A percentile compares a stretch with the other conserved stretches of the same genome.
phyloP scores from a whole-genome alignment of 2,888 invertebrate species.

The Drosophila niveifrons region DNA sequence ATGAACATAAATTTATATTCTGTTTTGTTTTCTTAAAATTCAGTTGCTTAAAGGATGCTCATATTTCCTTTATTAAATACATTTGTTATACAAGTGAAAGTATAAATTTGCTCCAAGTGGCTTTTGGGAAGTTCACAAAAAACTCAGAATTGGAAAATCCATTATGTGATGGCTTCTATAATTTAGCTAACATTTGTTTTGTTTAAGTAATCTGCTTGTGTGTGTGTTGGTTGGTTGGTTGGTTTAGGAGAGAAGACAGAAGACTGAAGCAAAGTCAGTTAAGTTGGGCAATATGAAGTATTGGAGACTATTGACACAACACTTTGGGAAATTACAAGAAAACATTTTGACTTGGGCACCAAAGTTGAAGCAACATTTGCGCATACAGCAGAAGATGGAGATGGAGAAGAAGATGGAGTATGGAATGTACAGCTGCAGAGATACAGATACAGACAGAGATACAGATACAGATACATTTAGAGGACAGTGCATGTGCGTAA shows the following conservation, averaged over 20 bases:
- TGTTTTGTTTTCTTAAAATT: no score
- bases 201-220: slow-evolving; percentile 14
- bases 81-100: no score
- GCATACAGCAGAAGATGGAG: slow-evolving; percentile 14
- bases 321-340: slow-evolving; percentile 81
- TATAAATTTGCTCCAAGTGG: no score
- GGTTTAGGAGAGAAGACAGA: neutral
- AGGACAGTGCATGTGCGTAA: slow-evolving; percentile 18
- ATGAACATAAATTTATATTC: no score
- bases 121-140: neutral
- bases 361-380: slow-evolving; percentile 37
- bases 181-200: neutral
- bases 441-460: slow-evolving; percentile 16
- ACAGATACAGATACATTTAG: slow-evolving; percentile 29
- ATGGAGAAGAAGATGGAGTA: slow-evolving; percentile 3
- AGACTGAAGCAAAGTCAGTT: neutral
- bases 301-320: slow-evolving; percentile 75
- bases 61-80: no score
- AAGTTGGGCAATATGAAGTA: slow-evolving; percentile 25
- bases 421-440: slow-evolving; percentile 12
- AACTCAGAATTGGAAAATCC: neutral
- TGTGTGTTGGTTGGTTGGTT: no score
- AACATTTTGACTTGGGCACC: slow-evolving; percentile 64
- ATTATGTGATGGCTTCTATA: slow-evolving; percentile 4
- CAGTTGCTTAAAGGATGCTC: no score